phyloP scores from a whole-genome alignment of 2,113 vertebrate genomes.

The Phalacrocorax pelagicus region DNA sequence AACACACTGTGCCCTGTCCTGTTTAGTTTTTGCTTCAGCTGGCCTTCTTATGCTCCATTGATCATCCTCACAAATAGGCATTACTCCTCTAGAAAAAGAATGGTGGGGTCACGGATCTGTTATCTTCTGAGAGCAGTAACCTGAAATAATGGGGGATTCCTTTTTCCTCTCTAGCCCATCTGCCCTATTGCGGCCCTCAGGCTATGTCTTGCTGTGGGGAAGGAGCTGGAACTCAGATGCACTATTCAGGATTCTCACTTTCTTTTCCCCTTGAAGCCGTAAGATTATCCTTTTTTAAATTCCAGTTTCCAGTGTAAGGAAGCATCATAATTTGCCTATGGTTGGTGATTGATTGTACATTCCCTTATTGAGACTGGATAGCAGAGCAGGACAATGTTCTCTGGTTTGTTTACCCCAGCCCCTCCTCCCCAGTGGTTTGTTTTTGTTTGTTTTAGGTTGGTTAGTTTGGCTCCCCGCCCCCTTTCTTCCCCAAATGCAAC shows the following conservation, averaged over 20 bases:
- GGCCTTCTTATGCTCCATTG: not conserved
- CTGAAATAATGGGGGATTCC: not conserved
- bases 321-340: not conserved
- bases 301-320: not conserved
- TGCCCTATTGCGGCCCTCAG: not conserved
- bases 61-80: not conserved
- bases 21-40: not conserved
- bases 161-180: not conserved
- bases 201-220: not conserved
- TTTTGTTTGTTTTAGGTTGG: too few relatives aligned
- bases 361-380: not conserved
- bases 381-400: not conserved
- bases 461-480: too few relatives aligned
- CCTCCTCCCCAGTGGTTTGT: fast-evolving
- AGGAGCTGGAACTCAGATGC: slow-evolving; percentile 7
- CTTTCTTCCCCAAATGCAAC: not conserved
- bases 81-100: not conserved
- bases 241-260: not conserved
- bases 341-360: not conserved
- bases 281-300: not conserved
- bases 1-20: not conserved
- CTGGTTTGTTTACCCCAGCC: not conserved
- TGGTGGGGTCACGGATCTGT: not conserved
- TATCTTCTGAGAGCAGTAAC: not conserved
- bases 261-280: not conserved